Conservation (phyloP, 1,140 invertebrate species). For the Diorhabda elongata region DNA sequence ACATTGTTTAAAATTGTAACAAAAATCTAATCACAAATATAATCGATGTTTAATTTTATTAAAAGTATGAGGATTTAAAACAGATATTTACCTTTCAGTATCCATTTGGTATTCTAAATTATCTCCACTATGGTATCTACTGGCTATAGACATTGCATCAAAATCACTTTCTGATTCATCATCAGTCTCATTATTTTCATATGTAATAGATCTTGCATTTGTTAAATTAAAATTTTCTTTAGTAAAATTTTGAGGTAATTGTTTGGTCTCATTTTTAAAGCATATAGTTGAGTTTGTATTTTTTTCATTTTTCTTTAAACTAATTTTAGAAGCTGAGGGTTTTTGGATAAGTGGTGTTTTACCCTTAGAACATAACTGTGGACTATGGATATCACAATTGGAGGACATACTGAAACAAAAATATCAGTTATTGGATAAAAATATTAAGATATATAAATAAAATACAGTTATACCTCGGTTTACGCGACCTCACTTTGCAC, state of each 20-base stretch:
- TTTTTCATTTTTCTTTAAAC: neutral
- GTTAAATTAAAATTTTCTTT: neutral
- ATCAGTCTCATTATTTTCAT: neutral
- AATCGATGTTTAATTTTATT: too few species aligned
- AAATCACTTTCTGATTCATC: constrained; percentile 30
- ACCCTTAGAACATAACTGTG: too few species aligned
- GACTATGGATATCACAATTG: too few species aligned
- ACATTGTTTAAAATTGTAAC: too few species aligned
- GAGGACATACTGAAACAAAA: too few species aligned
- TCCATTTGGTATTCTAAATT: constrained; percentile 39
- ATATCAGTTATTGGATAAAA: too few species aligned
- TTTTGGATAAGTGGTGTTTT: neutral
- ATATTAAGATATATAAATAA: too few species aligned
- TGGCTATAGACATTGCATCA: constrained; percentile 40
- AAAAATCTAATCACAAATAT: too few species aligned
- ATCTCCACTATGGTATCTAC: constrained; percentile 38
- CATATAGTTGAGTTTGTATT: neutral
- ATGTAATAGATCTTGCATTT: neutral
- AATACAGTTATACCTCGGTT: too few species aligned
- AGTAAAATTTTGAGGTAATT: neutral
- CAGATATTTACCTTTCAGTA: constrained; percentile 33
- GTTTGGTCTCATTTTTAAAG: neutral
- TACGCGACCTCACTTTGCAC: too few species aligned
- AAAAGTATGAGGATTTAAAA: neutral
- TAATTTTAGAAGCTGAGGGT: neutral